Base-by-base conservation (phyloP, 92 coral and sea anemone species). In the Umimayanthus kanabou region DNA sequence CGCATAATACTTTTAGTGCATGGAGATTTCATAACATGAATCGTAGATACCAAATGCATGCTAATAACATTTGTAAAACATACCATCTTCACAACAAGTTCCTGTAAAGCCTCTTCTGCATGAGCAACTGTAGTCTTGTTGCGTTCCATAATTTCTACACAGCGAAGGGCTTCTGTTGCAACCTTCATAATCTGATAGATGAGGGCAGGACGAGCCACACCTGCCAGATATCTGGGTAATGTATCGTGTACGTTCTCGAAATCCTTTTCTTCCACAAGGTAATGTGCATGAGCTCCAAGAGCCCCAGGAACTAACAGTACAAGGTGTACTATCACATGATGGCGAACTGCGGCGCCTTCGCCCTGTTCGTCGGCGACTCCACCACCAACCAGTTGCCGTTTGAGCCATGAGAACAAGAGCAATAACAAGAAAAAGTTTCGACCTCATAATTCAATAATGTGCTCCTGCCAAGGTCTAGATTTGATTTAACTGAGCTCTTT, bases 301-400 rank as follows among this genome's bases (percentile, higher is more conserved):
- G 6, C 2, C 2, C 80, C 80, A 76, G 13, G 2, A 4, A 13
- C 80, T 39, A 18, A 40, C 80, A 16, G 11, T 16, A 76, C 80
- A 76, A n/a, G 80, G 80, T 20, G 80, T 76, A 11, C 28, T 76
- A 15, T 76, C 55, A 26, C 80, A 76, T n/a, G 47, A 42, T 42
- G n/a, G 14, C 20, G 76, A 10, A 66, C 29, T 23, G 30, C n/a
- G n/a, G n/a, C n/a, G n/a, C n/a, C n/a, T n/a, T n/a, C n/a, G n/a
- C n/a, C n/a, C n/a, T n/a, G n/a, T n/a, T n/a, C n/a, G n/a, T n/a
- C n/a, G n/a, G n/a, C n/a, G n/a, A n/a, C n/a, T n/a, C n/a, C n/a
- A n/a, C n/a, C n/a, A n/a, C n/a, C 55, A 66, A 8, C 73, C 73
- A 20, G 25, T 22, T 26, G 73, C 28, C 11, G 11, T 49, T 66